phyloP scores from a whole-genome alignment of 1,140 invertebrate species.

The Agrypnia vestita region DNA sequence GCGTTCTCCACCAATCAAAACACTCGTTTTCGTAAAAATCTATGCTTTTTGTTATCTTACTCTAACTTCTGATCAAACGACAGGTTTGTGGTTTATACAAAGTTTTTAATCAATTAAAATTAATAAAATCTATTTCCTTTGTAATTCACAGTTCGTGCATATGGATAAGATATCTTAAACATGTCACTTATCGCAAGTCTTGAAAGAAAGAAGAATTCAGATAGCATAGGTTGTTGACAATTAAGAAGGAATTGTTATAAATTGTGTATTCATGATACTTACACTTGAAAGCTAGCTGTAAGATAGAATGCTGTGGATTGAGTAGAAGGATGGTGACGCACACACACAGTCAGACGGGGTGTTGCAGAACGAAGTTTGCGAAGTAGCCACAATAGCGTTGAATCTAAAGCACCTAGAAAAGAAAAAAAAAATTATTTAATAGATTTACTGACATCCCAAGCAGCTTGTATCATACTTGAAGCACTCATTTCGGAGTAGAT shows the following conservation, averaged over 20 bases:
- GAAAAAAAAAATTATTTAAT: background rate
- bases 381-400: slow-evolving; percentile 89
- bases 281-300: slow-evolving; percentile 88
- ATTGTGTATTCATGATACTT: slow-evolving; percentile 66
- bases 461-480: no score
- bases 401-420: slow-evolving; percentile 80
- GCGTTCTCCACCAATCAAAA: no score
- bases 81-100: no score
- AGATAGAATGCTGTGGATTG: slow-evolving; percentile 94
- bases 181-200: background rate
- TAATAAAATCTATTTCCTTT: no score
- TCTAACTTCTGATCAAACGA: no score
- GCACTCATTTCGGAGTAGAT: no score
- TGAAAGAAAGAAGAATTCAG: background rate
- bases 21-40: no score
- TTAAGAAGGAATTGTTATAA: background rate
- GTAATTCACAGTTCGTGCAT: no score
- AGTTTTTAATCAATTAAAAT: no score
- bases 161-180: slow-evolving; percentile 1
- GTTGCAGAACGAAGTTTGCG: slow-evolving; percentile 81
- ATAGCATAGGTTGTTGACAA: background rate
- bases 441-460: no score
- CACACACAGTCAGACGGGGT: slow-evolving; percentile 85
- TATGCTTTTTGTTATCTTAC: no score
- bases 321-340: slow-evolving; percentile 87